A percentile compares a stretch with the other conserved stretches of the same genome.
phyloP scores from a whole-genome alignment of 2,113 vertebrate species.

The Xiphophorus maculatus region DNA sequence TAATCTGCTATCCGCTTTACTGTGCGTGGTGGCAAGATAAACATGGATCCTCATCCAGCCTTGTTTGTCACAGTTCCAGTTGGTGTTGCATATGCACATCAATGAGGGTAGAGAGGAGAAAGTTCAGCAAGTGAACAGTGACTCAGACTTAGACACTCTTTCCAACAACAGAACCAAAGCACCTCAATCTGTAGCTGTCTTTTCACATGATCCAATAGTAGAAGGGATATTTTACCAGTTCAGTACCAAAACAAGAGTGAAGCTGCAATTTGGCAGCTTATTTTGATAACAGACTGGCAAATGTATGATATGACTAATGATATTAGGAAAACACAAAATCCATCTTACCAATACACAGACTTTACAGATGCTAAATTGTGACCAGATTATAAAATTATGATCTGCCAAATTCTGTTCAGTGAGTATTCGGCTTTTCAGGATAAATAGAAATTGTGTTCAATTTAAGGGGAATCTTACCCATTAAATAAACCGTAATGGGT shows the following conservation, averaged over 20 bases:
- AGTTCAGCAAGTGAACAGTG: not conserved
- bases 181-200: not conserved
- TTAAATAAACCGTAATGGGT: too few species aligned
- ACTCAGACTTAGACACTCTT: not conserved
- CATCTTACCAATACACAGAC: too few species aligned
- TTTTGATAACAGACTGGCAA: not conserved
- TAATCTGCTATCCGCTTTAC: not conserved
- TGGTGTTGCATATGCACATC: not conserved
- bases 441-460: too few species aligned
- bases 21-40: not conserved
- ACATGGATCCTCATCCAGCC: not conserved
- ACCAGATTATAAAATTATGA: too few species aligned
- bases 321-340: not conserved
- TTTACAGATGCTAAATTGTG: too few species aligned
- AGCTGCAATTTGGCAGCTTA: not conserved
- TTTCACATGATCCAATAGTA: not conserved
- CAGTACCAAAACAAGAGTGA: not conserved
- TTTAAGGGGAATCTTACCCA: too few species aligned
- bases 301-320: not conserved
- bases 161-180: not conserved
- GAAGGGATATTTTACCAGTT: too few species aligned
- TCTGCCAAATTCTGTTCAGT: too few species aligned
- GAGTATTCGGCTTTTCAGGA: too few species aligned
- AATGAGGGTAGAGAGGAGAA: not conserved
- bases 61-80: not conserved